Base-by-base conservation (phyloP, 1,140 invertebrate genomes). In the Mesaphorura yosii region DNA sequence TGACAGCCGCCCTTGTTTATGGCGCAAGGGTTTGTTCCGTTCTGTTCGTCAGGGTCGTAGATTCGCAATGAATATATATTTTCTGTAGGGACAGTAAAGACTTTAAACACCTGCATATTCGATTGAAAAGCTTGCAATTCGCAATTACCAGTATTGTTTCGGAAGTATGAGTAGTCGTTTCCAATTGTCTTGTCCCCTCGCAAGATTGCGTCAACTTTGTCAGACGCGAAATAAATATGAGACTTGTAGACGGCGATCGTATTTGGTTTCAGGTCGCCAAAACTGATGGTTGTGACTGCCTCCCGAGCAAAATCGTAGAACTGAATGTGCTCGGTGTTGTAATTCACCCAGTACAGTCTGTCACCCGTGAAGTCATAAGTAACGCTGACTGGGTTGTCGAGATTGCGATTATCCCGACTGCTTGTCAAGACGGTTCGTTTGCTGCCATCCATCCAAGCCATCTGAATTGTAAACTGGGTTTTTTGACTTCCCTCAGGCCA, bases 11-110 rank as follows among this genome's bases (percentile, higher is more conserved):
- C 76, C 60, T 76, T 78, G 48, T 78, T 73, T 5, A 49, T 44
- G 19, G 66, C 63, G 65, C 74, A 64, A 60, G 68, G 64, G 77
- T 83, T 66, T 2, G 64, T 70, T 38, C 70, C 69, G 52, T 60
- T 65, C 69, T 84, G 79, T 40, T 76, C 66, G 4, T 69, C 66
- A 23, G 77, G 75, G 69, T 87, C 81, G 66, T 84, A 88, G 50
- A 88, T 51, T 29, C 57, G 45, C 19, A 62, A 53, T 1, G 60
- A 58, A 29, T 58, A 62, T 19, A 62, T 55, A 39, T 62, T 62
- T 51, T 62, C 60, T 59, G 40, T 15, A 46, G n/a, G 45, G 3
- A 50, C 53, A 44, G 6, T 5, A 7, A 44, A n/a, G n/a, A 10
- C 12, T 23, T 14, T 12, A n/a, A n/a, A n/a, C n/a, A n/a, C n/a